Evolutionary conservation across 2,888 invertebrate species (phyloP).

Genomic region (Tortricodes alternella): DNA sequence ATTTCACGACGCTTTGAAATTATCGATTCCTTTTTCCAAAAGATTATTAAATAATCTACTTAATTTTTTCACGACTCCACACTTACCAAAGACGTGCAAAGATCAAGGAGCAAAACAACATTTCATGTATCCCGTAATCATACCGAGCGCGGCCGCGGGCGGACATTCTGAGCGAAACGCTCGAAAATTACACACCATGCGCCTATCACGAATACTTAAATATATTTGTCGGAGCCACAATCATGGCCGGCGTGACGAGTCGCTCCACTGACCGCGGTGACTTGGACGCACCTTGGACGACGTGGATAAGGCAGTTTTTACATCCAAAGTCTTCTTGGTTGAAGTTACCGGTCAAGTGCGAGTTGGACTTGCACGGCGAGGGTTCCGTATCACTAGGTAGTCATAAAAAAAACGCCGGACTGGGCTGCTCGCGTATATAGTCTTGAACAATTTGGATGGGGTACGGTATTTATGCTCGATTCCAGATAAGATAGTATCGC

Average conservation of each 20-base stretch:
- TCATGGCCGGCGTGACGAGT: slow-evolving; percentile 63
- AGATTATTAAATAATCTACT: too few species aligned
- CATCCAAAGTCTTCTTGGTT: neutral
- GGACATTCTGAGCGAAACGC: slow-evolving; percentile 53
- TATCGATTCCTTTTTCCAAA: too few species aligned
- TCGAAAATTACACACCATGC: slow-evolving; percentile 61
- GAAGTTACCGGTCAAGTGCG: neutral
- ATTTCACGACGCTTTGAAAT: too few species aligned
- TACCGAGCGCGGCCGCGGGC: slow-evolving; percentile 41
- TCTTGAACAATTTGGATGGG: too few species aligned
- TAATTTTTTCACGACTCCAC: too few species aligned
- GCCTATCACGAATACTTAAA: slow-evolving; percentile 66
- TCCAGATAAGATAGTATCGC: too few species aligned
- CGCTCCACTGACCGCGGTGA: slow-evolving; percentile 56
- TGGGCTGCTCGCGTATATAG: too few species aligned
- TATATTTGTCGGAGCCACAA: slow-evolving; percentile 68
- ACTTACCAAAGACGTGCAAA: neutral
- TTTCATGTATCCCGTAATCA: slow-evolving; percentile 34
- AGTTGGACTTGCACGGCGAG: too few species aligned
- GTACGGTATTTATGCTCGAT: too few species aligned
- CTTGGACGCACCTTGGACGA: slow-evolving; percentile 38
- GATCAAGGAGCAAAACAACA: slow-evolving; percentile 18
- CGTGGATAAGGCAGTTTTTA: slow-evolving; percentile 37
- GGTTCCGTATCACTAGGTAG: too few species aligned
- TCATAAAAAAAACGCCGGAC: too few species aligned